Percentiles rank a stretch among this genome's conserved stretches.
phyloP scores from a whole-genome alignment of 2,888 invertebrate genomes.

The Microctonus hyperodae region DNA sequence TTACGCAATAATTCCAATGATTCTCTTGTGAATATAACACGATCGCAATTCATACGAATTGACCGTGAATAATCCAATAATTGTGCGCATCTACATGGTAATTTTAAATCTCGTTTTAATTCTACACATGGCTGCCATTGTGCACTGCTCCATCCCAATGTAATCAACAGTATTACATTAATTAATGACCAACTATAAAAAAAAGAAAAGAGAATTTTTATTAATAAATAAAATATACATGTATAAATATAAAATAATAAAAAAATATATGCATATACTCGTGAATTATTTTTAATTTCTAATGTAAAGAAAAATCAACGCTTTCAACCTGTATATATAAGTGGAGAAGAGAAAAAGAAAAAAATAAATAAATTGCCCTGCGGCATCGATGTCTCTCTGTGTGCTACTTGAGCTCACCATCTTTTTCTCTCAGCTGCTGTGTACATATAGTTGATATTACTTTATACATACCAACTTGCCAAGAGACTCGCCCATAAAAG shows the following conservation, averaged over 20 bases:
- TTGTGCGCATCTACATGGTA: slow-evolving; percentile 73
- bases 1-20: slow-evolving; percentile 79
- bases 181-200: background rate
- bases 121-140: slow-evolving; percentile 79
- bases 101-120: slow-evolving; percentile 76
- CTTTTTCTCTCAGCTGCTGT: background rate
- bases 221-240: no score
- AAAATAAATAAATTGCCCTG: background rate
- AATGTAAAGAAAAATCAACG: background rate
- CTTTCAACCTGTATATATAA: background rate
- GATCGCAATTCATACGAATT: slow-evolving; percentile 83
- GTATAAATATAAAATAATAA: background rate
- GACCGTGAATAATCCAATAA: slow-evolving; percentile 62
- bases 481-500: slow-evolving; percentile 16
- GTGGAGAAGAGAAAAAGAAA: background rate
- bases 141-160: slow-evolving; percentile 37
- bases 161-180: slow-evolving; percentile 34
- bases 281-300: background rate
- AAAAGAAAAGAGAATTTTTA: slow-evolving; percentile 4
- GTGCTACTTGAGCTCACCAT: slow-evolving; percentile 15
- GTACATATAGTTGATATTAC: no score
- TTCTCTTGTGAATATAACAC: slow-evolving; percentile 81
- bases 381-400: slow-evolving; percentile 18
- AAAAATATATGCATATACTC: background rate
- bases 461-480: no score